Conservation (phyloP, 2,888 invertebrate species). For the Meteorus colon region DNA sequence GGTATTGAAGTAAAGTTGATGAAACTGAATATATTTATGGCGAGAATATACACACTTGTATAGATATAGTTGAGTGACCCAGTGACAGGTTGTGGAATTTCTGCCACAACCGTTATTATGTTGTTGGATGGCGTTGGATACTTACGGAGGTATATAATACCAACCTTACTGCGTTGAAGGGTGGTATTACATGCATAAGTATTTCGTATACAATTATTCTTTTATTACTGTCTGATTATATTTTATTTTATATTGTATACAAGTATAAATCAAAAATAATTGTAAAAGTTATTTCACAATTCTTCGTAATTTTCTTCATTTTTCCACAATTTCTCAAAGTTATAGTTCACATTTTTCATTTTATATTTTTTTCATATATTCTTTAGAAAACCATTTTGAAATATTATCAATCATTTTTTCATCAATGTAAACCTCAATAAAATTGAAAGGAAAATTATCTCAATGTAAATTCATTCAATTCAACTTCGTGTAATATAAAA, state of each 20-base stretch:
- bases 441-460: too few relatives aligned
- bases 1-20: too few relatives aligned
- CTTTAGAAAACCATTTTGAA: neutral
- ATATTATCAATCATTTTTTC: too few relatives aligned
- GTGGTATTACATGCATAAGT: slow-evolving; percentile 28
- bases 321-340: neutral
- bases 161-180: slow-evolving; percentile 45
- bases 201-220: slow-evolving; percentile 34
- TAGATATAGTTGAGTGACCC: slow-evolving; percentile 19
- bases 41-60: neutral
- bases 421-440: too few relatives aligned
- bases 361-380: neutral
- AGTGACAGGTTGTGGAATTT: slow-evolving; percentile 37
- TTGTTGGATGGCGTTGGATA: neutral
- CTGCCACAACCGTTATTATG: slow-evolving; percentile 29
- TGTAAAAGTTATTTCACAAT: neutral
- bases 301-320: neutral
- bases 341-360: too few relatives aligned
- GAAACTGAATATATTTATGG: too few relatives aligned
- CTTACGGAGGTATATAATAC: slow-evolving; percentile 33
- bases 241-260: slow-evolving; percentile 15
- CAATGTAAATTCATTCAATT: too few relatives aligned
- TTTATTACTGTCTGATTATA: slow-evolving; percentile 37
- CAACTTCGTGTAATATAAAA: too few relatives aligned
- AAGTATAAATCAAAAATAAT: neutral